Base-by-base conservation (phyloP, 1,140 invertebrate species). In the Eumaeus atala region DNA sequence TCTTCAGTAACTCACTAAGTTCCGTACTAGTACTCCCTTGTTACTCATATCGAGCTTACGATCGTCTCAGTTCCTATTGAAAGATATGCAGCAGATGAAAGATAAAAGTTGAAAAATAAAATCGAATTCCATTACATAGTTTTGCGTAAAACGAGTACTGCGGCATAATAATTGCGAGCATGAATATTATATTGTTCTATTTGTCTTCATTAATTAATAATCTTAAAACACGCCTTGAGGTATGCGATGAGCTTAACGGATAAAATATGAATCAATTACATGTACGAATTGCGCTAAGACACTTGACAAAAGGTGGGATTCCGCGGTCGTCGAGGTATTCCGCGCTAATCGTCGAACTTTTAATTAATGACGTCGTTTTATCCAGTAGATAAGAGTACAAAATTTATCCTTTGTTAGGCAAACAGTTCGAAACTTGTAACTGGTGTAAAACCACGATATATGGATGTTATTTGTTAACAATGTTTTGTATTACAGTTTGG, bases 291-390 rank as follows among this genome's bases (percentile, higher is more conserved):
- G 36, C 50, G 11, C 37, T 54, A 58, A 64, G 59, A 54, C 58
- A 51, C 56, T 61, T 63, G 62, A 74, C 69, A 70, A 74, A 68
- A 67, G 63, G 61, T 54, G 35, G 44, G 28, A 63, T 58, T 62
- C 61, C 55, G 59, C 58, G 51, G 62, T 54, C 58, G 56, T 55
- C 21, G 70, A 66, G 61, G 56, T 67, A 69, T 67, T 71, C 64
- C 51, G 52, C 62, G 66, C 56, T 73, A 74, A 74, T 74, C 69
- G 66, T 64, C 64, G 51, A 74, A 74, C 59, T 74, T 74, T 74
- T 68, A 72, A 74, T 70, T 69, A 74, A 74, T 71, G 64, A 62
- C 62, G 61, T 61, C 58, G 66, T 40, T 40, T 52, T 42, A 52
- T 52, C 62, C 67, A 50, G 44, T 56, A 53, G 58, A 68, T 73